phyloP scores from a whole-genome alignment of 2,113 vertebrate genomes.

The Neogobius melanostomus region DNA sequence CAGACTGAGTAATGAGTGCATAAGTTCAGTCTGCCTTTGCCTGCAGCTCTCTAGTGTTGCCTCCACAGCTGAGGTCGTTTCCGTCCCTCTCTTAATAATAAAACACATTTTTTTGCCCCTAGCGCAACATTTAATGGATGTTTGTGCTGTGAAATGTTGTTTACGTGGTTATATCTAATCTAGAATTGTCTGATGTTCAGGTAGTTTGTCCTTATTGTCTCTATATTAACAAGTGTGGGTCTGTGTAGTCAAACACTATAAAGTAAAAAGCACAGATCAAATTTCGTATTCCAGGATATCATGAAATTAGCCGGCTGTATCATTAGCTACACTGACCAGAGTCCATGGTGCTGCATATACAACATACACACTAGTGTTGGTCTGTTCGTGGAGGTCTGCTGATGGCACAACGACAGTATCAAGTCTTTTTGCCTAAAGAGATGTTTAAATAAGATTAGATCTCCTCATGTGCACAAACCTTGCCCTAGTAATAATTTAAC shows the following conservation, averaged over 20 bases:
- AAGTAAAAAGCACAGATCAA: slow-evolving; percentile 48
- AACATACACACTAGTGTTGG: slow-evolving; percentile 27
- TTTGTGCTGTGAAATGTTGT: slow-evolving; percentile 41
- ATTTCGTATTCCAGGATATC: slow-evolving; percentile 39
- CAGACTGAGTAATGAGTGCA: slow-evolving; percentile 33
- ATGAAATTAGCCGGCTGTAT: slow-evolving; percentile 41
- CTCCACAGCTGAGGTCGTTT: slow-evolving; percentile 23
- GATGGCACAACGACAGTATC: slow-evolving; percentile 27
- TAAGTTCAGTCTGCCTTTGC: slow-evolving; percentile 19
- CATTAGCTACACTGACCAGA: slow-evolving; percentile 35
- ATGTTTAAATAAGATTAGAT: slow-evolving; percentile 46
- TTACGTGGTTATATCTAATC: slow-evolving; percentile 24
- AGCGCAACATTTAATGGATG: slow-evolving; percentile 33
- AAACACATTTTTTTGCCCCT: slow-evolving; percentile 30
- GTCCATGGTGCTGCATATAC: slow-evolving; percentile 59
- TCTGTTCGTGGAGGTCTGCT: slow-evolving; percentile 14
- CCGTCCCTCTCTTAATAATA: slow-evolving; percentile 31
- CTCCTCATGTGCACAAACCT: slow-evolving; percentile 34
- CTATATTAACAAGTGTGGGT: slow-evolving; percentile 20
- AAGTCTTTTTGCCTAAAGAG: slow-evolving; percentile 36
- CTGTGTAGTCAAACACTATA: slow-evolving; percentile 17
- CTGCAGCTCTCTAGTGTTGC: slow-evolving; percentile 41
- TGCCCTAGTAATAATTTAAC: slow-evolving; percentile 31
- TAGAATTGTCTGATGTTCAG: slow-evolving; percentile 20
- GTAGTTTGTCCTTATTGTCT: slow-evolving; percentile 33